A percentile compares a stretch with the other conserved stretches of the same genome.
phyloP scores from a whole-genome alignment of 2,797 vertebrate genomes.

The Sebastes hubbsi region DNA sequence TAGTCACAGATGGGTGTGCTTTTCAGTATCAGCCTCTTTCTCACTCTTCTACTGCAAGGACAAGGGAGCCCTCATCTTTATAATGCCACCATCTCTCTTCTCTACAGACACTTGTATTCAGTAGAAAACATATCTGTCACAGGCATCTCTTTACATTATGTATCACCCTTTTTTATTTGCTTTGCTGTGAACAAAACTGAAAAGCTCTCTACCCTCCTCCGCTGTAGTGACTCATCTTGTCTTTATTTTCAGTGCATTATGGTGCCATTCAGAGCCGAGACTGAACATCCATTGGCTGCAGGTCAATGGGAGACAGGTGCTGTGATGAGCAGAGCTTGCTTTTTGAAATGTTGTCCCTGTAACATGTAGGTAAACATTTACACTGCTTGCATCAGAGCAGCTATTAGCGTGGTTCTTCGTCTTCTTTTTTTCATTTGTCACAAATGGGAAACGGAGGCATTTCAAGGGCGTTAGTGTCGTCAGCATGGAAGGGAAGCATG shows the following conservation, averaged over 20 bases:
- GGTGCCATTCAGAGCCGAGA: constrained; percentile 15
- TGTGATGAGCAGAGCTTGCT: neutral
- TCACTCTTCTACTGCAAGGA: constrained; percentile 35
- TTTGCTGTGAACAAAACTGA: constrained; percentile 15
- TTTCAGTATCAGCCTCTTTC: constrained; percentile 29
- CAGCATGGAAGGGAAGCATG: neutral
- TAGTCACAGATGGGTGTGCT: constrained; percentile 15
- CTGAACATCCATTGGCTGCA: constrained; percentile 11
- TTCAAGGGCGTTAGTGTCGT: constrained; percentile 4
- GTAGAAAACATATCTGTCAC: constrained; percentile 22
- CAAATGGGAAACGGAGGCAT: constrained; percentile 10
- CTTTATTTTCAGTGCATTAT: constrained; percentile 26
- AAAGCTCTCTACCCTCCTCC: constrained; percentile 8
- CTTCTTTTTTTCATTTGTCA: neutral
- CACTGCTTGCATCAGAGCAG: neutral
- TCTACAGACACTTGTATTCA: constrained; percentile 7
- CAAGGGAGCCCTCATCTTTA: constrained; percentile 18
- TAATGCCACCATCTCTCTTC: constrained; percentile 23
- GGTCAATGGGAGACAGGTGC: constrained; percentile 6
- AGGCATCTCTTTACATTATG: constrained; percentile 14
- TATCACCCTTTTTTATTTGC: constrained; percentile 15
- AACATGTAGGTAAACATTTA: constrained; percentile 27
- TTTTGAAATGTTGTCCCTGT: neutral
- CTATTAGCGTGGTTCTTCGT: neutral
- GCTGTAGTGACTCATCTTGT: constrained; percentile 33